Base-by-base conservation (phyloP, 2,888 invertebrate genomes). In the Coenonympha glycerion region DNA sequence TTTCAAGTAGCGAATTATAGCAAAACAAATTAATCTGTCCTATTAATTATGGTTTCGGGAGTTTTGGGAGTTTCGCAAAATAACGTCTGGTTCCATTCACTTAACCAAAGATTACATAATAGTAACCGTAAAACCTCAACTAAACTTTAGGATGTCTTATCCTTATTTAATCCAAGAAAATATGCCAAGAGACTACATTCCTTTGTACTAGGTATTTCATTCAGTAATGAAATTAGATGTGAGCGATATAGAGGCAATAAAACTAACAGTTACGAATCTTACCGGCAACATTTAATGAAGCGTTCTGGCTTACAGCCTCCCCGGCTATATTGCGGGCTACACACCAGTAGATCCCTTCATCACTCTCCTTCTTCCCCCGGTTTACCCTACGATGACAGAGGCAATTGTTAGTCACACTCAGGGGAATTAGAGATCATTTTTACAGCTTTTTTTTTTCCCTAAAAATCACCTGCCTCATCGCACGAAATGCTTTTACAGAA, bases 341-440 rank as follows among this genome's bases (percentile, higher is more conserved):
- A 86, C 98, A 99, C 95, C 97, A 97, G 83, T 98, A 99, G 55
- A 95, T 92, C 30, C 99, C 98, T 59, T 96, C 95, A 74, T 96
- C 96, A 71, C 96, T 95, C 72, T 96, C 96, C 84, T 96, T 96
- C 85, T 97, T 97, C 76, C 96, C 95, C 75, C 97, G 96, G 81
- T 95, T 94, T 52, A 97, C 97, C 70, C 95, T 85, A 71, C 19
- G 53, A 55, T 46, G 45, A 53, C 47, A 55, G 44, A 50, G 40
- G 33, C 53, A 51, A 46, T 44, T 52, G 34, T 41, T 49, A 45
- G 33, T 45, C 41, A 41, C 51, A 47, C 28, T 50, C 40, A 39
- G 24, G 31, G 18, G 42, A 39, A 44, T 49, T 36, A 16, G 3
- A 13, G 22, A 31, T 16, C 13, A 44, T 45, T 41, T 44, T 37